phyloP scores from a whole-genome alignment of 2,797 vertebrate species.

The Bryconaethiops microstoma region DNA sequence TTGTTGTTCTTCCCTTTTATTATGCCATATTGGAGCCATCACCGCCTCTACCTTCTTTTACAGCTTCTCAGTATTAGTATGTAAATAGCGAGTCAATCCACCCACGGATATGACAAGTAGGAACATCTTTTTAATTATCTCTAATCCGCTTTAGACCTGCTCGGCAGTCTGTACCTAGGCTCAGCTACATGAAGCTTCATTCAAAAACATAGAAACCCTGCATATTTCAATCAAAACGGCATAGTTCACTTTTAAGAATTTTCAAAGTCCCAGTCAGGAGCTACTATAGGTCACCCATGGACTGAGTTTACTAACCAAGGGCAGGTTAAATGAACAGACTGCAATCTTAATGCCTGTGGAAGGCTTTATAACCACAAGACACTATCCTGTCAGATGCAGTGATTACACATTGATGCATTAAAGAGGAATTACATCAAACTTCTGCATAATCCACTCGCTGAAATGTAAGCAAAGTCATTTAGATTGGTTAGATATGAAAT shows the following conservation, averaged over 20 bases:
- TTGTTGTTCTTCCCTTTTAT: constrained; percentile 64
- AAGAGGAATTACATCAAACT: background rate
- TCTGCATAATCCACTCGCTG: background rate
- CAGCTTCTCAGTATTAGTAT: constrained; percentile 77
- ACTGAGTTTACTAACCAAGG: background rate
- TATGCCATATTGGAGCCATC: constrained; percentile 66
- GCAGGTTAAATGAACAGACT: background rate
- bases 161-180: constrained; percentile 70
- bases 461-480: too few relatives aligned
- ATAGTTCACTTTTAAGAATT: constrained; percentile 40
- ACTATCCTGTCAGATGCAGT: background rate
- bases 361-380: background rate
- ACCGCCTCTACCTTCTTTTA: constrained; percentile 63
- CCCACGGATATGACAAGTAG: constrained; percentile 72
- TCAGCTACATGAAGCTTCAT: constrained; percentile 57
- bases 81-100: constrained; percentile 79
- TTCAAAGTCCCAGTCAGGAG: constrained; percentile 31
- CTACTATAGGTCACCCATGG: background rate
- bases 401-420: background rate
- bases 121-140: constrained; percentile 83
- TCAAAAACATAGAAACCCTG: constrained; percentile 45
- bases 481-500: too few relatives aligned
- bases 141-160: constrained; percentile 79
- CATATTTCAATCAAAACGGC: constrained; percentile 37
- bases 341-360: background rate